Conservation (phyloP, 2,113 vertebrate species). For the Brachyhypopomus gauderio region DNA sequence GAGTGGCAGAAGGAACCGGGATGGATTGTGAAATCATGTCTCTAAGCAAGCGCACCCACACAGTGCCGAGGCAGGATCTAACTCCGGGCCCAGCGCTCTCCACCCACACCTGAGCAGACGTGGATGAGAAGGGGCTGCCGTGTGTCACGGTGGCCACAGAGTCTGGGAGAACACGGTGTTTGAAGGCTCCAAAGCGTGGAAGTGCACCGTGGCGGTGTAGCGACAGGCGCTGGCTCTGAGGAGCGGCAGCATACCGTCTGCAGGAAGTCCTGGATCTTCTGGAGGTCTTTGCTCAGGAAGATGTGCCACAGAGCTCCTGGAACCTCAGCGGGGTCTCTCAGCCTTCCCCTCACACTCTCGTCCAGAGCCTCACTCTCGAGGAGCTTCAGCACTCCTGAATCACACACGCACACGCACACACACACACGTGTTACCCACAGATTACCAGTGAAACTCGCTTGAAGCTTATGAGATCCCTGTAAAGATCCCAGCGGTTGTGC, state of each 20-base stretch:
- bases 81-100: neutral
- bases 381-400: constrained; percentile 80
- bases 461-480: constrained; percentile 8
- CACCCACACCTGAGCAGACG: neutral
- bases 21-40: neutral
- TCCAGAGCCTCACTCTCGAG: constrained; percentile 86
- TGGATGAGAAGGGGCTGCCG: too few species aligned
- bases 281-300: constrained; percentile 82
- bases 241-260: constrained; percentile 75
- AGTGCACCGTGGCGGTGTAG: neutral
- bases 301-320: constrained; percentile 90
- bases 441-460: neutral
- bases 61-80: neutral
- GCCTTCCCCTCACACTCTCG: constrained; percentile 80
- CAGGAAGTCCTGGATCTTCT: constrained; percentile 86
- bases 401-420: neutral
- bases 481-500: neutral
- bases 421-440: neutral
- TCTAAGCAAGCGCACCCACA: neutral
- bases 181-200: neutral
- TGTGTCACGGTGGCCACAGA: neutral
- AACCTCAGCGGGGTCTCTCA: constrained; percentile 82
- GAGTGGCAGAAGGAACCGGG: too few species aligned
- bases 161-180: neutral
- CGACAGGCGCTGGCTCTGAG: neutral